Conservation (phyloP, 2,113 vertebrate genomes). For the Lagopus muta region DNA sequence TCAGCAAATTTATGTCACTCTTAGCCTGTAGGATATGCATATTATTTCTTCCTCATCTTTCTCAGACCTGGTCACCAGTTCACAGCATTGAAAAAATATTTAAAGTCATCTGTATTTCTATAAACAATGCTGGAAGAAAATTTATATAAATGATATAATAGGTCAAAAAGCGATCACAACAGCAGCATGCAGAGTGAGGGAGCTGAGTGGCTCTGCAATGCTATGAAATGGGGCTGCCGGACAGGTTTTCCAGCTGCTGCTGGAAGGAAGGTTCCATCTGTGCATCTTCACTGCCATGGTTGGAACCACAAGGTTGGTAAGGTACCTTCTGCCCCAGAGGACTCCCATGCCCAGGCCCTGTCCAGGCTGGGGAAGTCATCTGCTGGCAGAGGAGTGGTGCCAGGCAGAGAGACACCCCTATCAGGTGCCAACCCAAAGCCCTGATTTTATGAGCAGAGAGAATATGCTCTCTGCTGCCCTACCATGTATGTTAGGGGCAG, state of each 20-base stretch:
- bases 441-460: not conserved
- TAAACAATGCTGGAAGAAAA: not conserved
- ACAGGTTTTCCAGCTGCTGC: not conserved
- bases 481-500: accelerated
- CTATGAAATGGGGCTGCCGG: not conserved
- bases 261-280: not conserved
- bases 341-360: not conserved
- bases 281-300: accelerated
- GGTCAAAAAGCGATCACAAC: not conserved
- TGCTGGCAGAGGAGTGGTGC: not conserved
- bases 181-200: not conserved
- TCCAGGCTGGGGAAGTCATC: not conserved
- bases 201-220: not conserved
- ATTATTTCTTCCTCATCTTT: not conserved
- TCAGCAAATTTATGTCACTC: not conserved
- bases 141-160: not conserved
- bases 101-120: not conserved
- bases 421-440: not conserved
- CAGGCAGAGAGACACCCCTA: not conserved
- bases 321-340: not conserved
- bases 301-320: not conserved
- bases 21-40: not conserved
- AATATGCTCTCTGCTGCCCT: not conserved
- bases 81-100: not conserved
- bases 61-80: not conserved